Evolutionary conservation across 1,140 invertebrate genomes (phyloP).

Genomic region (Diplogasteroides magnus): DNA sequence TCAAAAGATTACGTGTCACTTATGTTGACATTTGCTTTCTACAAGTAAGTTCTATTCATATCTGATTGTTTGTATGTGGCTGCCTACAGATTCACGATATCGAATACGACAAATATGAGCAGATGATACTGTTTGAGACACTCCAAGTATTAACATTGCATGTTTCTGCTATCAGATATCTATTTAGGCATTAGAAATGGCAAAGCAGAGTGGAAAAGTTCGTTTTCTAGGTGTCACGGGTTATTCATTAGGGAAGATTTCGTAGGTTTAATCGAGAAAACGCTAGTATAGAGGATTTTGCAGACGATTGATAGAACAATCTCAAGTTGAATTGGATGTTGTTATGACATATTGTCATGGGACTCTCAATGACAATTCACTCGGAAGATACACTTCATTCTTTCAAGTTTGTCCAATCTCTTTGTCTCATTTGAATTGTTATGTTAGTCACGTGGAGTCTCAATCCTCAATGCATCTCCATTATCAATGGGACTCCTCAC

Average conservation of each 20-base stretch:
- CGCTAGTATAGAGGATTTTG: slow-evolving; percentile 18
- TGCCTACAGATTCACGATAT: slow-evolving; percentile 75
- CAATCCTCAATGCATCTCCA: slow-evolving; percentile 74
- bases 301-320: slow-evolving; percentile 67
- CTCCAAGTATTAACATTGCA: slow-evolving; percentile 61
- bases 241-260: slow-evolving; percentile 68
- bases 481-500: slow-evolving; percentile 76
- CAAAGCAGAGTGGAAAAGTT: slow-evolving; percentile 72
- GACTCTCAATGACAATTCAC: slow-evolving; percentile 72
- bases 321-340: slow-evolving; percentile 67
- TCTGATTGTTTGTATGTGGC: neutral
- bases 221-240: slow-evolving; percentile 79
- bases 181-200: slow-evolving; percentile 65
- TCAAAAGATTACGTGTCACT: slow-evolving; percentile 69
- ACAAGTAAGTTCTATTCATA: slow-evolving; percentile 21
- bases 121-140: slow-evolving; percentile 77
- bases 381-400: slow-evolving; percentile 69
- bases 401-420: too few relatives aligned
- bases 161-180: neutral
- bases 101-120: slow-evolving; percentile 74
- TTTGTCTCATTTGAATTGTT: too few relatives aligned
- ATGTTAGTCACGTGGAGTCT: slow-evolving; percentile 68
- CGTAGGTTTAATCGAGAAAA: slow-evolving; percentile 22
- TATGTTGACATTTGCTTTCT: slow-evolving; percentile 85
- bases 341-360: slow-evolving; percentile 74